These are phyloP conservation scores for Poecile montanus DNA, from an alignment of 2,797 vertebrate species.

Conservation along the genomic window DNA sequence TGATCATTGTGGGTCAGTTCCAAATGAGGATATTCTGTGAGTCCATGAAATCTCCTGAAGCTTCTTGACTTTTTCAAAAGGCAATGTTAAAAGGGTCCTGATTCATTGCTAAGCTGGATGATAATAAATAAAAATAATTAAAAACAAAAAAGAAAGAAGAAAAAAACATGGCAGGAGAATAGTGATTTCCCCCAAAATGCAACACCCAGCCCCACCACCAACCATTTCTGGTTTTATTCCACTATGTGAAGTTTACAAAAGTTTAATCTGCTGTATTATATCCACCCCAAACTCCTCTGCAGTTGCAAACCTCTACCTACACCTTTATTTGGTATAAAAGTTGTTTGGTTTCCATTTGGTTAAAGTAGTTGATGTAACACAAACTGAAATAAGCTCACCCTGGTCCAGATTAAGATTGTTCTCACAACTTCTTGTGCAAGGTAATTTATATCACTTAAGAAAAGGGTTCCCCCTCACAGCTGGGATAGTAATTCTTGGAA, in stretches of 20 bases:
- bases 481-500: background rate
- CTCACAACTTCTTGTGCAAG: background rate
- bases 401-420: background rate
- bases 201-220: fast-evolving
- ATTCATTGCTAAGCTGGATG: background rate
- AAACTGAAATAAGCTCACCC: background rate
- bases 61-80: background rate
- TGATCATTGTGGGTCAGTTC: background rate
- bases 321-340: background rate
- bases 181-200: background rate
- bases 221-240: background rate
- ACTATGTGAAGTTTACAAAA: background rate
- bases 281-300: background rate
- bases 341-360: background rate
- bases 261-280: background rate
- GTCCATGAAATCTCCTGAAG: background rate
- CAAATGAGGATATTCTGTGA: background rate
- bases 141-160: background rate
- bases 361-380: background rate
- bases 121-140: background rate
- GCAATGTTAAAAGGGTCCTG: background rate
- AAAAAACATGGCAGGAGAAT: background rate
- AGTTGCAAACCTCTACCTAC: background rate
- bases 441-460: background rate
- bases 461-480: background rate